Base-by-base conservation (phyloP, 2,888 invertebrate species). In the Pherbina coryleti region DNA sequence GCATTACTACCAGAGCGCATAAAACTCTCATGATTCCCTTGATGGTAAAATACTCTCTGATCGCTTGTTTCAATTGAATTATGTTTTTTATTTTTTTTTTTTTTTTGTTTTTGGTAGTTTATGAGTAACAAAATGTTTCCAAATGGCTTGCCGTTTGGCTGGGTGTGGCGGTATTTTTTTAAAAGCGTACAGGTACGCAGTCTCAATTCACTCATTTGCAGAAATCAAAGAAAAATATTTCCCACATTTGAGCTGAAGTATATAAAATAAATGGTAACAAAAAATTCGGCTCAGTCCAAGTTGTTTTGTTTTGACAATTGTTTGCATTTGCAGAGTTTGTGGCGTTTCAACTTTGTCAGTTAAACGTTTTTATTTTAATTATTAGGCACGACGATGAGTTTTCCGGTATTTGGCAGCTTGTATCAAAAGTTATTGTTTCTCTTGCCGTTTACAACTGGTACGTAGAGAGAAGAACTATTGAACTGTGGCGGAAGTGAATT, bases 201-300 rank as follows among this genome's bases (percentile, higher is more conserved):
- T 51, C 44, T 69, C 69, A 28, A 22, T 69, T 28, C 49, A 60
- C 60, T 72, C 57, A 72, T 57, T 60, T 72, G 37, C 53, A 72
- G 28, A 51, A 69, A 69, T 51, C 64, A 28, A n/a, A 64, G 31
- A 60, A 55, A 19, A n/a, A n/a, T n/a, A 28, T 25, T 17, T 37
- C 57, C 37, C 22, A 1, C 57, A 57, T 57, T 34, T 14, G 44
- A 60, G 22, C 57, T 37, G 37, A 2, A 19, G 22, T 66, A 81
- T 82, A 82, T 82, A 81, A 82, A 81, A 74, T 78, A 79, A 81
- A 76, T 80, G 79, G 75, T 77, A 81, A 75, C 79, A 76, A 74
- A 60, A 60, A 74, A 53, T 44, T 31, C 71, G 71, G 44, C 79
- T 80, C 78, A 82, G 82, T 82, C 77, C n/a, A 71, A 60, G 75